Percentiles rank a stretch among this genome's conserved stretches.
Conservation (phyloP, 2,113 vertebrate genomes). For the Daubentonia madagascariensis region DNA sequence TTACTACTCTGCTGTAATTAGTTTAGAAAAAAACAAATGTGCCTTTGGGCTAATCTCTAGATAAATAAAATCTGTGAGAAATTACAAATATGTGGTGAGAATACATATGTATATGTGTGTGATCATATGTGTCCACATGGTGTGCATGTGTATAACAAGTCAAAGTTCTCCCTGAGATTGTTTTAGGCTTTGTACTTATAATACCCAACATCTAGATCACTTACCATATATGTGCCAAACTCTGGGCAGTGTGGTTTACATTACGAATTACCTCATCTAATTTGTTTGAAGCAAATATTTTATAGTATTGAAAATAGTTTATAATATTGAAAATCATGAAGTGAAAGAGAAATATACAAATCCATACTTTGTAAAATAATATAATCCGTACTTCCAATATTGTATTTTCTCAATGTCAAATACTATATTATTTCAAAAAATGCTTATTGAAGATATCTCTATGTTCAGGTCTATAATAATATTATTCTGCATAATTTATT, state of each 20-base stretch:
- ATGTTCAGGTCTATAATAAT: neutral
- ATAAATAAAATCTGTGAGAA: neutral
- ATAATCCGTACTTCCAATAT: neutral
- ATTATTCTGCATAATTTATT: constrained; percentile 1
- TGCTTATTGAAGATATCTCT: neutral
- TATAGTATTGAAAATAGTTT: neutral
- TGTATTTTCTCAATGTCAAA: neutral
- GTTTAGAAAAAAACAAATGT: neutral
- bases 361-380: neutral
- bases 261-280: neutral
- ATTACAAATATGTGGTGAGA: neutral
- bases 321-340: constrained; percentile 27
- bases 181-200: neutral
- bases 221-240: neutral
- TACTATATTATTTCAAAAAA: neutral
- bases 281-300: neutral
- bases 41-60: neutral
- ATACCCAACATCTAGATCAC: neutral
- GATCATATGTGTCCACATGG: neutral
- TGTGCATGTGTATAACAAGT: neutral
- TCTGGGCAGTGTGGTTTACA: neutral
- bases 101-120: neutral
- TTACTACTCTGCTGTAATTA: neutral
- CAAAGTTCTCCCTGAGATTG: neutral
- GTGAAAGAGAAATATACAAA: neutral